phyloP scores from a whole-genome alignment of 1,140 invertebrate genomes.

The Idris sp. region DNA sequence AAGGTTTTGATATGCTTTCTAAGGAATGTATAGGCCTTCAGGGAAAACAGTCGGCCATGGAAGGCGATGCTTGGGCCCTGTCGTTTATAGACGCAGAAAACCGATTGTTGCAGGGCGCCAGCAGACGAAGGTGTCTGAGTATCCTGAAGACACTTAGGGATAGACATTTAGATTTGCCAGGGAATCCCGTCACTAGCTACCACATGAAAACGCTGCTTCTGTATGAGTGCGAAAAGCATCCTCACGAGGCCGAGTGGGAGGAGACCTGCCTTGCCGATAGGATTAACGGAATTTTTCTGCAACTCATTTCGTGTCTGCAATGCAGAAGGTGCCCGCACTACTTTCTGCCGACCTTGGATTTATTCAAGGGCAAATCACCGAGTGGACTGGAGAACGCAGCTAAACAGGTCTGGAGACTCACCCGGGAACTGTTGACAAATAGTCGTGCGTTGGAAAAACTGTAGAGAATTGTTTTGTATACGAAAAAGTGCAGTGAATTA shows the following conservation, averaged over 20 bases:
- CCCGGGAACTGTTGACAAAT: constrained; percentile 95
- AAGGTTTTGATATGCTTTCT: constrained; percentile 97
- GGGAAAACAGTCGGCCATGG: constrained; percentile 97
- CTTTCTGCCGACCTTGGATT: constrained; percentile 93
- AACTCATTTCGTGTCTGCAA: constrained; percentile 97
- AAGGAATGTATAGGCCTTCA: constrained; percentile 92
- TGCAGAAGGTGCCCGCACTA: constrained; percentile 97
- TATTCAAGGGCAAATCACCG: constrained; percentile 96
- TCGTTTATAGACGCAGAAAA: constrained; percentile 97
- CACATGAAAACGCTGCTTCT: constrained; percentile 96
- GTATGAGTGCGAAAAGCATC: constrained; percentile 99
- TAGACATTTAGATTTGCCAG: constrained; percentile 94
- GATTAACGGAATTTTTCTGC: constrained; percentile 97
- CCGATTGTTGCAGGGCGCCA: constrained; percentile 91
- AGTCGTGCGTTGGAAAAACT: constrained; percentile 95
- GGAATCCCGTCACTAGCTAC: constrained; percentile 95
- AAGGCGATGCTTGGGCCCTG: constrained; percentile 98
- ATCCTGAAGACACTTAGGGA: constrained; percentile 96
- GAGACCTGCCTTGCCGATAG: constrained; percentile 94
- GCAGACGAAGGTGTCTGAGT: constrained; percentile 91
- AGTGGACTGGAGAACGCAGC: constrained; percentile 96
- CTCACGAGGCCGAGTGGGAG: constrained; percentile 96
- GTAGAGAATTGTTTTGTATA: too few relatives aligned
- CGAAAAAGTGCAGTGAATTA: too few relatives aligned
- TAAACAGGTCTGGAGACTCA: constrained; percentile 96